Conservation (phyloP, 2,113 vertebrate genomes). For the Psammodynastes pulverulentus region DNA sequence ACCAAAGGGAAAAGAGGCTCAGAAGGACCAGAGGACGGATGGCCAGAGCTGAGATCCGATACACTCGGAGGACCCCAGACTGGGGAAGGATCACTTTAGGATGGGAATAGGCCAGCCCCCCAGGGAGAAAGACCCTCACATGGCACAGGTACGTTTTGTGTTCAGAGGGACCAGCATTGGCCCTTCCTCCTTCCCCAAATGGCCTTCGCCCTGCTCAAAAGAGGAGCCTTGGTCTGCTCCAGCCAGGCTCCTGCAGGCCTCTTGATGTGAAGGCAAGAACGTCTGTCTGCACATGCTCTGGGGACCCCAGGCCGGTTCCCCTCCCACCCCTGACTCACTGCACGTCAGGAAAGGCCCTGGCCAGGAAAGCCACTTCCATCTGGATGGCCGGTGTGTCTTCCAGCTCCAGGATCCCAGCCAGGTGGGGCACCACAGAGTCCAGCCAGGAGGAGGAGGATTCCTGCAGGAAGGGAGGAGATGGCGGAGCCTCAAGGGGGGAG, state of each 20-base stretch:
- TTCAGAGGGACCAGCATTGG: not conserved
- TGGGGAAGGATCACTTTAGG: not conserved
- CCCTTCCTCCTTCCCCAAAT: not conserved
- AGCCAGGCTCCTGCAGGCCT: not conserved
- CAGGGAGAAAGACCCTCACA: not conserved
- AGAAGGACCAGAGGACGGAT: not conserved
- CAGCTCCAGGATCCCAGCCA: constrained; percentile 85
- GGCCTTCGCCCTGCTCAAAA: not conserved
- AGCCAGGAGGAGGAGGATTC: constrained; percentile 82
- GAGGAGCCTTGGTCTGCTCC: not conserved
- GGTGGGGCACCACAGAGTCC: constrained; percentile 78
- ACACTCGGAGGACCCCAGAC: not conserved
- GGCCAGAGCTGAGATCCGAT: not conserved
- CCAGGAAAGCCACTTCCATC: constrained; percentile 88
- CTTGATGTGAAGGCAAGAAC: no score
- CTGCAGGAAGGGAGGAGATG: constrained; percentile 54
- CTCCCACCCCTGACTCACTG: constrained; percentile 67
- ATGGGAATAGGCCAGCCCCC: not conserved
- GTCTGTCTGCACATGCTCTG: no score
- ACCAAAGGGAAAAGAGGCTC: not conserved
- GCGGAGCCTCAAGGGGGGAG: not conserved
- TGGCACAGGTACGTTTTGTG: fast-evolving
- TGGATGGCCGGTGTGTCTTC: constrained; percentile 88
- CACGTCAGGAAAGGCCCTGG: constrained; percentile 85
- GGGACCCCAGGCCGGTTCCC: not conserved